Base-by-base conservation (phyloP, 2,113 vertebrate species). In the Syngnathus scovelli region DNA sequence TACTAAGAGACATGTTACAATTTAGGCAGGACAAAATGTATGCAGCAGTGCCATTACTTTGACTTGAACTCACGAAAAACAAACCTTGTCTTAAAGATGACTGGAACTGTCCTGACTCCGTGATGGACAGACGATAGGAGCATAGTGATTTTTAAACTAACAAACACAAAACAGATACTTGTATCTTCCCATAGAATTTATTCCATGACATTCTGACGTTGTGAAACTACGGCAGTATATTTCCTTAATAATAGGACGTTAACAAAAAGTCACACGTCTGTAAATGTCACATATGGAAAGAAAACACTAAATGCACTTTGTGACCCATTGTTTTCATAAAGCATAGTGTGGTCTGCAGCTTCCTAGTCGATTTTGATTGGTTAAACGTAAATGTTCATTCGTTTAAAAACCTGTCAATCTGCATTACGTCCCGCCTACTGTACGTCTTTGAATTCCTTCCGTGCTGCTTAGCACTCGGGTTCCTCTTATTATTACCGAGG, bases 291-390 rank as follows among this genome's bases (percentile, higher is more conserved):
- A 19, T 2, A 5, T 13, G 5, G 8, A 27, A 7, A 18, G 7
- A 27, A 7, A 18, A 9, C 7, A 11, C 18, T 38, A 65, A 16
- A 1, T 10, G 33, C 19, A 13, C 10, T 16, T 9, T 4, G 12
- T 5, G 2, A n/a, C 49, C 9, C 8, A 1, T 1, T 7, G 48
- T 71, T 66, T 21, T 62, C 70, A 46, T 67, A 54, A 43, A 52
- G 52, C 49, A 68, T 67, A 19, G 51, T 15, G 49, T 37, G 5
- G 0, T 2, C 0, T n/a, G 38, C 41, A 21, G 33, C 52, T 68
- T 11, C 33, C 55, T 19, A 60, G 3, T 51, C 15, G 39, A 56
- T 21, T 76, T 4, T 77, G 74, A 89, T 90, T 90, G 85, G 88
- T 77, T 62, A 4, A 7, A 4, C 48, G 6, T 16, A 0, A 2